Evolutionary conservation across 2,113 vertebrate genomes (phyloP).

Genomic region (Hirundichthys speculiger): DNA sequence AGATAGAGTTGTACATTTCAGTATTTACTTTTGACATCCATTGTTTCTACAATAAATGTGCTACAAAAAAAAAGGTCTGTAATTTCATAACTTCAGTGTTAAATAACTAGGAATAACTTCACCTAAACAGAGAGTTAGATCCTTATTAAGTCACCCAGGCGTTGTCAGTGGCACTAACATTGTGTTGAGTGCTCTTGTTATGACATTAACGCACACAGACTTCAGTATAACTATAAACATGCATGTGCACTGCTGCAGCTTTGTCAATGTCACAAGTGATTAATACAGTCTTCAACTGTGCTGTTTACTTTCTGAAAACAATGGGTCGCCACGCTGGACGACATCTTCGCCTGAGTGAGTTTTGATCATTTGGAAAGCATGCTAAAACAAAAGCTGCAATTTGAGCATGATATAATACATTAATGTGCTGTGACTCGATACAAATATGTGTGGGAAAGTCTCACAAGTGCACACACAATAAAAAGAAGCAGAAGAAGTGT

Average conservation of each 20-base stretch:
- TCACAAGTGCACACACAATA: background rate
- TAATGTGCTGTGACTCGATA: slow-evolving; percentile 32
- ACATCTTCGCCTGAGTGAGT: slow-evolving; percentile 28
- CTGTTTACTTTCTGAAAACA: slow-evolving; percentile 41
- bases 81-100: too few relatives aligned
- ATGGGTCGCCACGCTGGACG: slow-evolving; percentile 43
- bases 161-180: slow-evolving; percentile 16
- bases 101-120: too few relatives aligned
- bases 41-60: too few relatives aligned
- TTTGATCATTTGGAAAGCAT: slow-evolving; percentile 49
- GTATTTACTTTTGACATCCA: too few relatives aligned
- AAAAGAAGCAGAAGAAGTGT: background rate
- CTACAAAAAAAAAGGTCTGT: too few relatives aligned
- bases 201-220: slow-evolving; percentile 27
- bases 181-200: slow-evolving; percentile 48
- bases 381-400: slow-evolving; percentile 25
- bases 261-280: slow-evolving; percentile 43
- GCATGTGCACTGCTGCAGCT: slow-evolving; percentile 34
- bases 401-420: slow-evolving; percentile 39
- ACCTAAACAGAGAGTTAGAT: too few relatives aligned
- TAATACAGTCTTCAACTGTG: slow-evolving; percentile 25
- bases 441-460: slow-evolving; percentile 27
- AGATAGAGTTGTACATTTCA: too few relatives aligned
- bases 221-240: slow-evolving; percentile 33
- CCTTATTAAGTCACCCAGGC: slow-evolving; percentile 3